Evolutionary conservation across 2,113 vertebrate genomes (phyloP), one percentile per base, ranked within the genome.

Genomic region (Hucho hucho): DNA sequence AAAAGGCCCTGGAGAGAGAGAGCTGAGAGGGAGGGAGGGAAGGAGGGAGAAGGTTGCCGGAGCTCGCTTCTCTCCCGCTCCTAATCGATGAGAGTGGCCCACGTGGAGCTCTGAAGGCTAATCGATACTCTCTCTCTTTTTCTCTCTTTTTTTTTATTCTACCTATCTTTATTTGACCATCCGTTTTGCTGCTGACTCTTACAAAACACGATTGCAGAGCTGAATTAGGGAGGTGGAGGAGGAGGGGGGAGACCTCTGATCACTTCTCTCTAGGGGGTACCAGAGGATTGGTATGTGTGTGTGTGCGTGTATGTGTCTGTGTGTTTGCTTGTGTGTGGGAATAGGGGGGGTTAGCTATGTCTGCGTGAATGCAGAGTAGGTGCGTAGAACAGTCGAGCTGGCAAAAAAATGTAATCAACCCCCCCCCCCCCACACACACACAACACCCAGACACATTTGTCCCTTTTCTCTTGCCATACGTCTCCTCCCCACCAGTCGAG

Each of bases 141-240:
- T 46, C 37, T 32, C 25, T 37, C 32, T 81, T 88, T n/a, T 24
- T 64, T 58, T 70, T 16, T 25, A 4, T 70, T 22, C n/a, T 32
- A 4, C 24, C 20, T 16, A 5, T 63, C 12, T 6, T 59, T 14
- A 67, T 37, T 47, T 76, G 86, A 91, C 86, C 76, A 70, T 88
- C 83, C 81, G 63, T 87, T 92, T 94, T 94, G 92, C 92, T 95
- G 93, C 93, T 95, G 94, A 94, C 92, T 93, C 89, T 83, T 83
- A 88, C 85, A 91, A 92, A 94, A 92, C 43, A 81, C 87, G 78
- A 83, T 75, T 74, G 64, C 74, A 78, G 81, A 75, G 80, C 71
- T 68, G 78, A 90, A 84, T 84, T 84, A 83, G 77, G 72, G 24
- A 68, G 66, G 32, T 46, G 72, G 72, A 59, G 76, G 73, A n/a